Evolutionary conservation across 2,797 vertebrate genomes (phyloP), one percentile per base, ranked within the genome.

Genomic region (Carcharodon carcharias): DNA sequence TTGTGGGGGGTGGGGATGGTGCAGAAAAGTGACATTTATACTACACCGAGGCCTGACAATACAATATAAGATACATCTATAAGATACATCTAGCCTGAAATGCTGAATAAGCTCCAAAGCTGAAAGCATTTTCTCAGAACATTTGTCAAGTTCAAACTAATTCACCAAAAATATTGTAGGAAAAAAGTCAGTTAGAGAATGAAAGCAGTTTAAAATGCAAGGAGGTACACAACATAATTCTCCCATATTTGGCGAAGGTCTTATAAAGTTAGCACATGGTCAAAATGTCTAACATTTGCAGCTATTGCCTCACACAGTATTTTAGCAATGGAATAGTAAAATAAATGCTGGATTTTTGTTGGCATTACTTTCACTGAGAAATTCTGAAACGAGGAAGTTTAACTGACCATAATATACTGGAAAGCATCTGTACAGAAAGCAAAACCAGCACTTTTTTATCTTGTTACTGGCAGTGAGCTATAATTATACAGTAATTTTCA

Each of bases 351-450:
- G 67, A 35, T 77, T 77, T 85, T 73, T 73, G 69, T 95, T 73
- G 69, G 45, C 23, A 95, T 95, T 77, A 95, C 94, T 95, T 95
- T 69, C 11, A 95, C 93, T 95, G 94, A 95, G 94, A 73, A 71
- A 95, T 95, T 95, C 71, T 95, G 94, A 95, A 95, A 95, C 45
- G 3, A 95, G 94, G 94, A 95, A 95, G 71, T 45, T 73, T 18
- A 77, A 95, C 69, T 77, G 56, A 63, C 69, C 94, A 77, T 95
- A 95, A 95, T 95, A 35, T 95, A 95, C 94, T 95, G 94, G 94
- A 95, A 95, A 95, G 94, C 94, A 73, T 95, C 71, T 35, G 45
- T 58, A 58, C 45, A 95, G 31, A 77, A 95, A 73, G 28, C 69
- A 95, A 95, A 95, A 95, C 69, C 31, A 58, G 45, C 94, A n/a